Conservation (phyloP, 1,140 invertebrate genomes). For the Scaptodrosophila lebanonensis region DNA sequence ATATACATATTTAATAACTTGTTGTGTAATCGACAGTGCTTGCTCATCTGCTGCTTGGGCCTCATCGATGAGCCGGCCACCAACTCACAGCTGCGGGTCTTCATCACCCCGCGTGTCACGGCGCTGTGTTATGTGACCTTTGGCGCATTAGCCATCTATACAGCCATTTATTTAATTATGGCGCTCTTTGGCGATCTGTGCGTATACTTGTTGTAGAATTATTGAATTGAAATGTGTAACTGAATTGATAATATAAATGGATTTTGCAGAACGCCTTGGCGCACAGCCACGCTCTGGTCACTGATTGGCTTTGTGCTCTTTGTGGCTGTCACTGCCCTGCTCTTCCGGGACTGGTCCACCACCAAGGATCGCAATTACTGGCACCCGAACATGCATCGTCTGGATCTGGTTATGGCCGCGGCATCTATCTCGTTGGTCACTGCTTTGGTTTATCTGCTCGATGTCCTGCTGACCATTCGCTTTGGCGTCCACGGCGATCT, state of each 20-base stretch:
- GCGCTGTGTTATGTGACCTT: constrained; percentile 75
- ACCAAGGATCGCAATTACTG: constrained; percentile 76
- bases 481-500: constrained; percentile 69
- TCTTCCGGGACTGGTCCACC: constrained; percentile 73
- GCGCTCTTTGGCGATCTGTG: constrained; percentile 69
- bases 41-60: constrained; percentile 69
- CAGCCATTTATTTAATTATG: constrained; percentile 71
- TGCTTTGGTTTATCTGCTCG: constrained; percentile 59
- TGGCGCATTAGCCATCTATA: constrained; percentile 64
- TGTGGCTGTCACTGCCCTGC: constrained; percentile 52
- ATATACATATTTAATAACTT: not conserved
- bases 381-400: constrained; percentile 76
- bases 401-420: constrained; percentile 69
- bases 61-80: constrained; percentile 74
- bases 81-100: constrained; percentile 67
- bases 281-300: constrained; percentile 59
- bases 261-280: constrained; percentile 59
- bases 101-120: constrained; percentile 67
- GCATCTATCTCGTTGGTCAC: constrained; percentile 67
- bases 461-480: constrained; percentile 66
- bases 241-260: not conserved
- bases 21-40: constrained; percentile 36
- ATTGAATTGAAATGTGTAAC: not conserved
- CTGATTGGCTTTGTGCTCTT: constrained; percentile 60
- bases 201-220: constrained; percentile 10